These are phyloP conservation scores for Andrena bicolor DNA, from an alignment of 2,888 invertebrate species.

Conservation along the genomic window DNA sequence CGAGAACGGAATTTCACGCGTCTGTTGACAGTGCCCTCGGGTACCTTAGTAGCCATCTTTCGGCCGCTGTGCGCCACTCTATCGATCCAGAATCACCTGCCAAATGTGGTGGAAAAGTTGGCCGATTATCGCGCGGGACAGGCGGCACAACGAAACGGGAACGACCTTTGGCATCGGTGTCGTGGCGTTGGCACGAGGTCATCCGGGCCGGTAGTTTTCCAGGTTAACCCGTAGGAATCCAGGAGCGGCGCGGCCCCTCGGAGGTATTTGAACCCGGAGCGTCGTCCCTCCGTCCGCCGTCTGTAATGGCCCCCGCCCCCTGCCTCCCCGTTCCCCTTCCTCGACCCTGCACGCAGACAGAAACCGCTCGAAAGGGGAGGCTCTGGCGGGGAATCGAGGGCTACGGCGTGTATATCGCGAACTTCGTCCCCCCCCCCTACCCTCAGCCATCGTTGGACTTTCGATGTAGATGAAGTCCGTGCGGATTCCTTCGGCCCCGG, in stretches of 20 bases:
- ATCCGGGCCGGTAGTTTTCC: slow-evolving; percentile 66
- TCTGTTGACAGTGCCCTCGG: too few species aligned
- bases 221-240: slow-evolving; percentile 68
- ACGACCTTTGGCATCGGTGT: slow-evolving; percentile 58
- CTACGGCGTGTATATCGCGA: slow-evolving; percentile 52
- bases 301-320: slow-evolving; percentile 56
- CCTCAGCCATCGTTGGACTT: slow-evolving; percentile 17
- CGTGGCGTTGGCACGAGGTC: slow-evolving; percentile 60
- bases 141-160: slow-evolving; percentile 31
- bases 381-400: slow-evolving; percentile 47
- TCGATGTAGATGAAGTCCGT: slow-evolving; percentile 58
- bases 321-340: slow-evolving; percentile 47
- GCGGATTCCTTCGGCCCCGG: slow-evolving; percentile 29
- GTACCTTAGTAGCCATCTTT: too few species aligned
- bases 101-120: not conserved
- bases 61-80: too few species aligned
- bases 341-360: slow-evolving; percentile 41
- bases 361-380: slow-evolving; percentile 62
- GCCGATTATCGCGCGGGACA: slow-evolving; percentile 1
- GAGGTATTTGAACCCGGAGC: slow-evolving; percentile 78
- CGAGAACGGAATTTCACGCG: too few species aligned
- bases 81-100: too few species aligned
- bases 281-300: slow-evolving; percentile 64
- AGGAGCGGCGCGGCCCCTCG: slow-evolving; percentile 68
- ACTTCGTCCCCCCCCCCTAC: slow-evolving; percentile 40